Base-by-base conservation (phyloP, 2,113 vertebrate genomes). In the Aptenodytes patagonicus region DNA sequence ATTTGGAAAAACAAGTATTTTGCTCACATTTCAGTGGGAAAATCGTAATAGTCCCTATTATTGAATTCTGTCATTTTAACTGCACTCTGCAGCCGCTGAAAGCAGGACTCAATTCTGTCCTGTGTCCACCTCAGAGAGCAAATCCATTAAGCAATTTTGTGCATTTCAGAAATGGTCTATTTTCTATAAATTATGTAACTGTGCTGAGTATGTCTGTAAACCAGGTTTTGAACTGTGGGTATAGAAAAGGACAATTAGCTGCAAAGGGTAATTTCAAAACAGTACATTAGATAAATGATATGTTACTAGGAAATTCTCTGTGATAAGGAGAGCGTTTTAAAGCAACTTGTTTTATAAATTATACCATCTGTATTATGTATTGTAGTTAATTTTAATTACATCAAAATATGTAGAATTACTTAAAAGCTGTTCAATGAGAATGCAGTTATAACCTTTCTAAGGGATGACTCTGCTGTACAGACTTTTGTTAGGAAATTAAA, bases 81-180 rank as follows among this genome's bases (percentile, higher is more conserved):
- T 81, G 65, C 42, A 21, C 32, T 91, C 38, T 83, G 38, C 85
- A 85, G 58, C 77, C 10, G 2, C 51, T 81, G 60, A 85, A 86
- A 70, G 60, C 38, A 51, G n/a, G 26, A 69, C 54, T 95, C 25
- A 5, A 4, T 72, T 92, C 83, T 87, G 49, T 86, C 83, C 69
- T 71, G 38, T 87, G 81, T 91, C 77, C 80, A 89, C 83, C 90
- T 96, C 84, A 91, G 71, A 96, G 71, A 95, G 76, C 77, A 97
- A 96, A 91, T 96, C 94, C 93, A 96, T 96, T 86, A 97, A 64
- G 87, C 92, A 96, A 93, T 97, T 93, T 83, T 77, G 52, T 95
- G 73, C 90, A 72, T 95, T 95, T 95, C 75, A 69, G 82, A 96
- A 97, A 91, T 75, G 54, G 70, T 80, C 87, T 89, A 2, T 96